Percentiles rank a stretch among this genome's conserved stretches.
These are phyloP conservation scores for Lophius piscatorius DNA, from an alignment of 2,113 vertebrate genomes.

Conservation along the genomic window DNA sequence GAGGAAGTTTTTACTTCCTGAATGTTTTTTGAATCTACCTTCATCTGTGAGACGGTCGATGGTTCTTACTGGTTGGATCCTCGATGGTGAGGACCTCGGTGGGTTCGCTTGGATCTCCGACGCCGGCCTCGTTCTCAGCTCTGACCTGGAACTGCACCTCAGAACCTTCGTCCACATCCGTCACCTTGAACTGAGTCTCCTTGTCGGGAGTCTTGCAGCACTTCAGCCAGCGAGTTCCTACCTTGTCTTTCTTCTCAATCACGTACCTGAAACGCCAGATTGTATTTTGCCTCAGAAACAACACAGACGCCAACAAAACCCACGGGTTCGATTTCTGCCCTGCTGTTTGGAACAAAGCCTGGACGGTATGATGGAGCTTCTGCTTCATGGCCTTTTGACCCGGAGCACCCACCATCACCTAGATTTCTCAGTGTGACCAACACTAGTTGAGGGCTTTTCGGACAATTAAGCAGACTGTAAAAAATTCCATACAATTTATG, in stretches of 20 bases:
- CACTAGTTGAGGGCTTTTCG: no score
- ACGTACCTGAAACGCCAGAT: constrained; percentile 84
- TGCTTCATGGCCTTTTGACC: no score
- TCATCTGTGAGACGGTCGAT: no score
- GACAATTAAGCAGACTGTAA: no score
- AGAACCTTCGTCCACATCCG: constrained; percentile 95
- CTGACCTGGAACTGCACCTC: constrained; percentile 98
- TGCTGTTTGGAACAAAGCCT: no score
- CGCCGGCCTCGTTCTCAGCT: constrained; percentile 97
- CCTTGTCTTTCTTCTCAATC: constrained; percentile 98
- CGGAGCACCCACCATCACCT: no score
- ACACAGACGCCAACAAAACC: no score
- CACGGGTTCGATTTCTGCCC: no score
- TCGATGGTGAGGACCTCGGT: constrained; percentile 90
- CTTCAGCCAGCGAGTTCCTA: constrained; percentile 96
- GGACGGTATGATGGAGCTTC: no score
- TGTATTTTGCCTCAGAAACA: background rate
- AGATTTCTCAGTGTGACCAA: no score
- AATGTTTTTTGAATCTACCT: no score
- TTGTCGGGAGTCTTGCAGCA: constrained; percentile 93
- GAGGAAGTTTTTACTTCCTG: background rate
- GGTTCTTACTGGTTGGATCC: constrained; percentile 88
- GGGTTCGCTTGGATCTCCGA: constrained; percentile 95
- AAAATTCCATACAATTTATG: no score
- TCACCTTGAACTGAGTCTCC: constrained; percentile 90